Percentiles rank a stretch among this genome's conserved stretches.
Conservation (phyloP, 1,140 invertebrate genomes). For the Ylistrum balloti region DNA sequence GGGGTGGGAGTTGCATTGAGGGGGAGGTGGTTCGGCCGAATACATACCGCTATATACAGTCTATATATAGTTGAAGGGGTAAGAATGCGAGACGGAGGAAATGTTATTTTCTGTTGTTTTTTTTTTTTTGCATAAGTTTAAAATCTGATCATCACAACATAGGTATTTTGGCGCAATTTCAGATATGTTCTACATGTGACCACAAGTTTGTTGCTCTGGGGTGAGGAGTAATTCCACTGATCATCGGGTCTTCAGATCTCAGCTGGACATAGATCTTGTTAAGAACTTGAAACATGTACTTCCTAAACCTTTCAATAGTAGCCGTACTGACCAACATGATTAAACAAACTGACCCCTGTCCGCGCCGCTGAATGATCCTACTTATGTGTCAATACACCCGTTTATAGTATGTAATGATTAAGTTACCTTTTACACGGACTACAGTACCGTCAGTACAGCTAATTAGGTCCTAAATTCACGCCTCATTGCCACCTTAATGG, state of each 20-base stretch:
- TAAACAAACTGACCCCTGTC: not conserved
- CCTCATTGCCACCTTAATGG: not conserved
- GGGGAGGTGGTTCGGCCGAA: no score
- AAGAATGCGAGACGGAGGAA: no score
- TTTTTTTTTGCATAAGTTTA: no score
- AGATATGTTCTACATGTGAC: not conserved
- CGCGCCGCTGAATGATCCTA: constrained; percentile 10
- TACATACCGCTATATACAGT: no score
- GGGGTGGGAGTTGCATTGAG: no score
- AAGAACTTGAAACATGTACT: not conserved
- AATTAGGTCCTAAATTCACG: not conserved
- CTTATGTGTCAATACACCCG: constrained; percentile 3
- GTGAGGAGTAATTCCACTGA: not conserved
- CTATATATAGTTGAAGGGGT: no score
- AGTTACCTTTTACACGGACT: not conserved
- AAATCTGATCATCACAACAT: no score
- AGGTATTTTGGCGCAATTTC: not conserved
- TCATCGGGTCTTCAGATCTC: not conserved
- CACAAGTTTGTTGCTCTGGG: not conserved
- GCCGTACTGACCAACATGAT: constrained; percentile 9
- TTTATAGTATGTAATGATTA: not conserved
- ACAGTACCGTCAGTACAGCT: not conserved
- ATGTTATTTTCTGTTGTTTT: no score
- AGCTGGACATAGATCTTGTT: constrained; percentile 4
- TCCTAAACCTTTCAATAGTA: not conserved